Conservation (phyloP, 2,888 invertebrate genomes). For the Xestia rhomboidea region DNA sequence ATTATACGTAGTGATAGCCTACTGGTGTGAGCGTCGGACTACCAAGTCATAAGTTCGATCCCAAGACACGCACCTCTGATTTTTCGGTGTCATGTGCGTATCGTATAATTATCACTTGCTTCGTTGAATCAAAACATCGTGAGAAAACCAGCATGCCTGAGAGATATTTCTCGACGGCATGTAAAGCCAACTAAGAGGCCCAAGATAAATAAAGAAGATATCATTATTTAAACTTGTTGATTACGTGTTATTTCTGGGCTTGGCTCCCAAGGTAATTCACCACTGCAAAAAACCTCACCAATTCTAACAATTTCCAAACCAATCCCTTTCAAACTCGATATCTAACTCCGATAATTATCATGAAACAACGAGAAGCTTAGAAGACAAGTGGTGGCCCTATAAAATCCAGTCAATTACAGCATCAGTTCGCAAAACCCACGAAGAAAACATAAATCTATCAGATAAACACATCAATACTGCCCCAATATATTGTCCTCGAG, state of each 20-base stretch:
- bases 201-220: neutral
- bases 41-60: no score
- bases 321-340: slow-evolving; percentile 20
- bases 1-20: no score
- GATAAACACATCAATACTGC: slow-evolving; percentile 58
- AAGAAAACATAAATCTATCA: slow-evolving; percentile 57
- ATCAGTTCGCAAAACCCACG: slow-evolving; percentile 29
- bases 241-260: neutral
- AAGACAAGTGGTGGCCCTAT: slow-evolving; percentile 29
- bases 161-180: no score
- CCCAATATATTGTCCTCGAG: slow-evolving; percentile 53
- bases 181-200: no score
- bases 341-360: slow-evolving; percentile 21
- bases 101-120: no score
- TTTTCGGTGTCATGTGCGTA: no score
- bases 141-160: no score
- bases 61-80: no score
- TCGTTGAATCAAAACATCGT: no score
- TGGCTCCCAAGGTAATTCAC: neutral
- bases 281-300: neutral
- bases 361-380: slow-evolving; percentile 7
- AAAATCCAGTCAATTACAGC: slow-evolving; percentile 41
- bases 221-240: neutral
- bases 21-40: no score
- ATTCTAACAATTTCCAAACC: neutral